These are phyloP conservation scores for Thera obeliscata DNA, from an alignment of 2,888 invertebrate genomes.

Conservation along the genomic window DNA sequence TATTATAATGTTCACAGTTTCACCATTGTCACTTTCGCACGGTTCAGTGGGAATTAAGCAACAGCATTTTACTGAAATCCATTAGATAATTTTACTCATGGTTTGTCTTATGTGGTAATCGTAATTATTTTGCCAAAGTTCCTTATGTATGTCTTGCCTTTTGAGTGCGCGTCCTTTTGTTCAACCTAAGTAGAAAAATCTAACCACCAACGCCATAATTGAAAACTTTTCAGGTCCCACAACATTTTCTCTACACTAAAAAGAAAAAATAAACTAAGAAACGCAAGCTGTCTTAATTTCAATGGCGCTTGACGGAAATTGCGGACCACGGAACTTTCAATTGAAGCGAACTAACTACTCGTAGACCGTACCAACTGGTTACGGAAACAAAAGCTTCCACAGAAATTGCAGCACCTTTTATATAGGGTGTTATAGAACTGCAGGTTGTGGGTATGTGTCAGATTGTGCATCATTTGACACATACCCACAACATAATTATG, in stretches of 20 bases:
- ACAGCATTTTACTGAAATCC: too few species aligned
- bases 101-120: too few species aligned
- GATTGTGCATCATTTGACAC: too few species aligned
- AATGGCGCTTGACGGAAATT: constrained; percentile 40
- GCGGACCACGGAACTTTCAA: constrained; percentile 39
- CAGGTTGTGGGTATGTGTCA: too few species aligned
- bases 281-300: constrained; percentile 41
- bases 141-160: neutral
- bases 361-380: constrained; percentile 37
- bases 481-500: too few species aligned
- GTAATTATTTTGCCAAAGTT: too few species aligned
- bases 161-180: neutral
- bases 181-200: neutral
- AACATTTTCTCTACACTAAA: constrained; percentile 20
- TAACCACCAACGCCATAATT: constrained; percentile 5
- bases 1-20: too few species aligned
- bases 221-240: constrained; percentile 16
- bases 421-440: neutral
- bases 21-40: too few species aligned
- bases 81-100: too few species aligned
- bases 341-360: constrained; percentile 43
- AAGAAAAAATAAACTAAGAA: constrained; percentile 27
- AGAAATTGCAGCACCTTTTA: constrained; percentile 36
- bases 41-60: too few species aligned
- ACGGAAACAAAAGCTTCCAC: constrained; percentile 40